Base-by-base conservation (phyloP, 2,113 vertebrate species). In the Fulica atra region DNA sequence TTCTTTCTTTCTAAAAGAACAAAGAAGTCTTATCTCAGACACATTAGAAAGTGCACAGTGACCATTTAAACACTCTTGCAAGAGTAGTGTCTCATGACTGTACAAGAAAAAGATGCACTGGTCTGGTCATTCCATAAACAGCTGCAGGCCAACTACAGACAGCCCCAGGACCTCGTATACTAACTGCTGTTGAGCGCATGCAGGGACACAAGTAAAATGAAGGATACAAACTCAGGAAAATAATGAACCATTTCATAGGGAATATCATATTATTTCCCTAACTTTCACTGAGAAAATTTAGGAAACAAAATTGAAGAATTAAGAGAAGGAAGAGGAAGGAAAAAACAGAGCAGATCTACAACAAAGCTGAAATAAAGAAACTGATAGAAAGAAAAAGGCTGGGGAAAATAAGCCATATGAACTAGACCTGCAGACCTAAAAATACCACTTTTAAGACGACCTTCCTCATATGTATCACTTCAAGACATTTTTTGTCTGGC, bases 1-100 rank as follows among this genome's bases (percentile, higher is more conserved):
- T 83, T 99, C 99, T 97, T 99, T 99, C 98, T 99, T 99, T 98
- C 99, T 99, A 86, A 63, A 98, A 96, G 38, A 93, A 93, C 36
- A 84, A 66, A 53, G 51, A 53, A 53, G 26, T 28, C 25, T 53
- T 25, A 14, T 53, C 51, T 53, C 51, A 53, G 26, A 51, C 50
- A 14, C 50, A 7, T 53, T 53, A 53, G 28, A 53, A 87, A 78
- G 15, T 28, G 21, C 59, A 26, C 18, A 76, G 13, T 38, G 40
- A 77, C 26, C 57, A 78, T 33, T 65, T 42, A 51, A 88, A 79
- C 48, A 70, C 9, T 24, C 56, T n/a, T 26, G 35, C 25, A 28
- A 65, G 35, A 44, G 16, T 2, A 44, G 13, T 5, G 7, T 69
- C 57, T 82, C 69, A 81, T 26, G 10, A 74, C 56, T 29, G 40